A percentile compares a stretch with the other conserved stretches of the same genome.
Evolutionary conservation across 2,797 vertebrate species (phyloP).

Genomic region (Graptemys geographica): DNA sequence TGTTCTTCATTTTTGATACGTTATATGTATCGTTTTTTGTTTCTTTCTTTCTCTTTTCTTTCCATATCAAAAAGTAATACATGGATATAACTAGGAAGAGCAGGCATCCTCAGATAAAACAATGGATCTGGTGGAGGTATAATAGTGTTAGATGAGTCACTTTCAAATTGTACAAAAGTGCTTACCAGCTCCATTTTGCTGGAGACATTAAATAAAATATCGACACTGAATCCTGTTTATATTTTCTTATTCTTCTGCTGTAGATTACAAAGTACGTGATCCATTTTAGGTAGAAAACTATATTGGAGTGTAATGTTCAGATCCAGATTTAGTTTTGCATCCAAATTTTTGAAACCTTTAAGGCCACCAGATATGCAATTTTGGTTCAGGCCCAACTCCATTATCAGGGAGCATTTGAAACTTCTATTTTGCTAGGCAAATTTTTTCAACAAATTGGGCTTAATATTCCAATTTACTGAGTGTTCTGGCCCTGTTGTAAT

Average conservation of each 20-base stretch:
- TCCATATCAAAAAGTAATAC: neutral
- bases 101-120: neutral
- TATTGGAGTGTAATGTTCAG: neutral
- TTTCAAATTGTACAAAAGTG: neutral
- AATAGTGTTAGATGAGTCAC: neutral
- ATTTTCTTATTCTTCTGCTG: neutral
- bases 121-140: neutral
- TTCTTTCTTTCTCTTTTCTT: neutral
- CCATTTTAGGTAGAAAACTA: neutral
- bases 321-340: neutral
- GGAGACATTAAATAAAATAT: neutral
- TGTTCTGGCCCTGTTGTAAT: neutral
- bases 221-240: neutral
- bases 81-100: neutral
- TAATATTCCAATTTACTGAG: neutral
- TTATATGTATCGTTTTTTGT: neutral
- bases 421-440: neutral
- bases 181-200: neutral
- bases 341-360: neutral
- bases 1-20: neutral
- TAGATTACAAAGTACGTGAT: neutral
- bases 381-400: neutral
- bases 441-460: neutral
- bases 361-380: neutral
- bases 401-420: accelerated